Evolutionary conservation across 2,797 vertebrate species (phyloP).

Genomic region (Fratercula arctica): DNA sequence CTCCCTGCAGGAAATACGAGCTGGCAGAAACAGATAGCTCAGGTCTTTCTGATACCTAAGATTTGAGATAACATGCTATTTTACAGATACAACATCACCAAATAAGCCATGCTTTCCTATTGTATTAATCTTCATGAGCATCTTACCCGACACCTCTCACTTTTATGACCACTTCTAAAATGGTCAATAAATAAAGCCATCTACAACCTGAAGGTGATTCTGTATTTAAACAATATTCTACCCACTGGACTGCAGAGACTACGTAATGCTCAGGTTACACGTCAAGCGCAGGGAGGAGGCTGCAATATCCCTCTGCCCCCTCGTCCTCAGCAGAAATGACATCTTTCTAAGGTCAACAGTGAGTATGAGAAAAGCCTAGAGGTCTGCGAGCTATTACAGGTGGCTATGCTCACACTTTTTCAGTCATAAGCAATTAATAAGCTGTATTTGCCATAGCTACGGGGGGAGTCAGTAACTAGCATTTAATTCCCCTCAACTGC

Average conservation of each 20-base stretch:
- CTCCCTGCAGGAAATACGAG: background rate
- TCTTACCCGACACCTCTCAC: accelerated
- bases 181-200: background rate
- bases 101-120: background rate
- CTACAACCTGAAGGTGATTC: background rate
- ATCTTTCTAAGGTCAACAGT: background rate
- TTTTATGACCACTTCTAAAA: background rate
- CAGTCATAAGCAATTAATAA: background rate
- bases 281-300: background rate
- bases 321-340: background rate
- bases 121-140: background rate
- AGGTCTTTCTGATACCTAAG: background rate
- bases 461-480: background rate
- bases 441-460: background rate
- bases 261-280: background rate
- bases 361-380: background rate
- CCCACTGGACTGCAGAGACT: background rate
- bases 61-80: background rate
- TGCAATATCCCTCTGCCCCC: background rate
- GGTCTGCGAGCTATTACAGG: background rate
- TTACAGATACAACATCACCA: background rate
- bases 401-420: background rate
- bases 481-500: background rate
- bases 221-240: background rate
- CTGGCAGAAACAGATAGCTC: background rate